Percentiles rank a stretch among this genome's conserved stretches.
Conservation (phyloP, 2,797 vertebrate genomes). For the Vultur gryphus region DNA sequence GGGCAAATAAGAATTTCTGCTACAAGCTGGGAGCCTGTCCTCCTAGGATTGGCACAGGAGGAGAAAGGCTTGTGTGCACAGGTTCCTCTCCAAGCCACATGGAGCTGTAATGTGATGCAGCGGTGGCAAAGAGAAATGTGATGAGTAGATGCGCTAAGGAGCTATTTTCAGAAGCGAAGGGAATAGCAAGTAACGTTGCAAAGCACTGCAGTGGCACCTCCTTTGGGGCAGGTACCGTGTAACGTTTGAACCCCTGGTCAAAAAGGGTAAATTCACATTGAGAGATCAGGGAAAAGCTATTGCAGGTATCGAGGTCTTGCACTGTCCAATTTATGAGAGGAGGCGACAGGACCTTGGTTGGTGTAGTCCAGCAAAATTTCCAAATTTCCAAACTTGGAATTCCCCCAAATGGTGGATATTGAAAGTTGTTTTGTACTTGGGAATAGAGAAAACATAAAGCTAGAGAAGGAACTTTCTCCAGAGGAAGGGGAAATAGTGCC, state of each 20-base stretch:
- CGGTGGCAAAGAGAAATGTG: background rate
- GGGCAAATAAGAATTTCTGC: background rate
- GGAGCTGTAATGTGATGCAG: constrained; percentile 1
- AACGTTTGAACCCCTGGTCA: background rate
- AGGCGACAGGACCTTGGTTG: background rate
- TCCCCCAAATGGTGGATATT: background rate
- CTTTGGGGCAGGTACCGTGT: background rate
- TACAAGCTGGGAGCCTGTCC: background rate
- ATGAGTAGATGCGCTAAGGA: background rate
- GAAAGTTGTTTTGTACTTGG: background rate
- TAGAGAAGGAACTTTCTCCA: background rate
- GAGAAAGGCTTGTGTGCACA: background rate
- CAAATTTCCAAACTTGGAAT: background rate
- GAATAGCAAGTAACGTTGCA: background rate
- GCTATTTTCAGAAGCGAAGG: constrained; percentile 8
- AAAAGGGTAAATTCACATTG: background rate
- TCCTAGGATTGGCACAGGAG: background rate
- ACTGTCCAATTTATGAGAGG: background rate
- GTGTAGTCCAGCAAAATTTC: background rate
- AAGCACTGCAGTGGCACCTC: background rate
- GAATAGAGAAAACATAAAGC: background rate
- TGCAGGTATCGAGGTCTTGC: background rate
- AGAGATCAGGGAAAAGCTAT: background rate
- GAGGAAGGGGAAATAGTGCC: background rate
- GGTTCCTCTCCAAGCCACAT: fast-evolving